These are phyloP conservation scores for Agapornis roseicollis DNA, from an alignment of 2,113 vertebrate genomes.

Conservation along the genomic window DNA sequence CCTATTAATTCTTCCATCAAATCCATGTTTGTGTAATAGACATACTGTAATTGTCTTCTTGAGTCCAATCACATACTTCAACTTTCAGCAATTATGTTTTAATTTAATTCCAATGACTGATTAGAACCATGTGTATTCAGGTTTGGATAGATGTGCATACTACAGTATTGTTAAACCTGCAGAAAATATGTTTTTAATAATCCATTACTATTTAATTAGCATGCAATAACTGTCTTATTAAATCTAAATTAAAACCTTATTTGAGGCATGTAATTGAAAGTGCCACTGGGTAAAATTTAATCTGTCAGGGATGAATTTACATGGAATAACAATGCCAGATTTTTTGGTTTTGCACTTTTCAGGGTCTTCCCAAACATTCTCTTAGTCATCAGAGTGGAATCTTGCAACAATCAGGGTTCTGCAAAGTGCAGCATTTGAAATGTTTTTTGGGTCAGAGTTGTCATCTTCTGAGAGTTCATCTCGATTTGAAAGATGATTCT, in stretches of 20 bases:
- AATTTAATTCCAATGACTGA: conserved; percentile 55
- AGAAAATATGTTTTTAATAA: conserved; percentile 72
- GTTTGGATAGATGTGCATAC: conserved; percentile 64
- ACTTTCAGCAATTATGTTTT: conserved; percentile 57
- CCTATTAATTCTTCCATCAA: conserved; percentile 40
- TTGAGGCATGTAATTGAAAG: conserved; percentile 68
- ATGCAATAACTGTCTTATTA: conserved; percentile 74
- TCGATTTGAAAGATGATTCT: conserved; percentile 25
- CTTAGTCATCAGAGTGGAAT: conserved; percentile 51
- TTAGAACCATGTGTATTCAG: conserved; percentile 63
- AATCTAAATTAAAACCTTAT: conserved; percentile 69
- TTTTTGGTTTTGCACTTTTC: conserved; percentile 49
- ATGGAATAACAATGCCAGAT: conserved; percentile 25
- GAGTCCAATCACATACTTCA: conserved; percentile 40
- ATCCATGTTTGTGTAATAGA: conserved; percentile 11
- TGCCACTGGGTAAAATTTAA: conserved; percentile 68
- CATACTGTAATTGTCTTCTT: conserved; percentile 31
- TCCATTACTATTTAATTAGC: conserved; percentile 70
- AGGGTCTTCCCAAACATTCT: conserved; percentile 12
- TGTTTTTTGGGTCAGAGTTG: conserved; percentile 26
- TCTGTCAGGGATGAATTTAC: conserved; percentile 55
- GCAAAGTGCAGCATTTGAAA: conserved; percentile 50
- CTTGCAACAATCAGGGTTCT: conserved; percentile 36
- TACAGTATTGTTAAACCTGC: conserved; percentile 48
- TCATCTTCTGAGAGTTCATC: conserved; percentile 44